These are phyloP conservation scores for Dasyurus viverrinus DNA, from an alignment of 2,113 vertebrate species.

Conservation along the genomic window DNA sequence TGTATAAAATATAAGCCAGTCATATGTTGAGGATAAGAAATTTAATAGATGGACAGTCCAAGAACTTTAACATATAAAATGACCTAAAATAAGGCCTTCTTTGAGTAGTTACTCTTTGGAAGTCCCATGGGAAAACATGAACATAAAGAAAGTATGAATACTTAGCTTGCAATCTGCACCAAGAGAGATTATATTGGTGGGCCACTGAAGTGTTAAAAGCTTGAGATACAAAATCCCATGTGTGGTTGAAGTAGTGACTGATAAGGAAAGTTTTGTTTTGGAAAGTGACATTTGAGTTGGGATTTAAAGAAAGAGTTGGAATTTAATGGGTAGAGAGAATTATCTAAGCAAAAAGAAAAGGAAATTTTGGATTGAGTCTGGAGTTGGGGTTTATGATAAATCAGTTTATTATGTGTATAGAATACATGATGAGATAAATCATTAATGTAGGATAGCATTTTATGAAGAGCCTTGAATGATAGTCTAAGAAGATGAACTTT, in stretches of 20 bases:
- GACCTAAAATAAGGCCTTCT: background rate
- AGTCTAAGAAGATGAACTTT: background rate
- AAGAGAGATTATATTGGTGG: too few relatives aligned
- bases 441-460: background rate
- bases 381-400: background rate
- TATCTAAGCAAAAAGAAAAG: background rate
- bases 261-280: background rate
- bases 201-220: too few relatives aligned
- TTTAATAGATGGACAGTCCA: background rate
- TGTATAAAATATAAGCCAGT: background rate
- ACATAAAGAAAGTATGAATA: too few relatives aligned
- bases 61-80: background rate
- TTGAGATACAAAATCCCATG: too few relatives aligned
- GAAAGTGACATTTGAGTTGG: background rate
- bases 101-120: background rate
- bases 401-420: background rate
- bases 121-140: too few relatives aligned
- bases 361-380: background rate
- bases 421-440: background rate
- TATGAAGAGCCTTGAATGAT: background rate
- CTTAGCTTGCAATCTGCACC: too few relatives aligned
- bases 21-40: background rate
- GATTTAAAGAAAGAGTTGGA: background rate
- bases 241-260: background rate
- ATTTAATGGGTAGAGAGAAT: background rate